Base-by-base conservation (phyloP, 2,888 invertebrate genomes). In the Lomographa bimaculata region DNA sequence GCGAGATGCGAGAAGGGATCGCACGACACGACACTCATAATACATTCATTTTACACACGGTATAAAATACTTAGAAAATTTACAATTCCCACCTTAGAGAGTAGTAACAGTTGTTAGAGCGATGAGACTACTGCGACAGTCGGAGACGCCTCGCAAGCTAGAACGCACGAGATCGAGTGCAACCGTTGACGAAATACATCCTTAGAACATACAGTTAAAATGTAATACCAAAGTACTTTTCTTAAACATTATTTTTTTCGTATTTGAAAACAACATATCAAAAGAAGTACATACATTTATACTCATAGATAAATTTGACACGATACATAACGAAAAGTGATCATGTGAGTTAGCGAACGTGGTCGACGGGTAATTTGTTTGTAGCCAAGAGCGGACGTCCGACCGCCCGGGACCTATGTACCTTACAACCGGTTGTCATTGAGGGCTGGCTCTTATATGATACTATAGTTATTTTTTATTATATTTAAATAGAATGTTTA, bases 61-160 rank as follows among this genome's bases (percentile, higher is more conserved):
- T 86, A 87, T 76, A 86, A 87, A 87, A 87, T 80, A 86, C 83
- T 77, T 86, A 85, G 85, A 87, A 86, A 87, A 87, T 85, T 79
- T 85, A 87, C 86, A 86, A 77, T 82, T 72, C 75, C 81, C 79
- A 74, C 74, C 73, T 75, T 65, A 71, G 61, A 70, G 71, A 73
- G 71, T 66, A 67, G 72, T 69, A n/a, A n/a, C n/a, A n/a, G n/a
- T n/a, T 64, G 74, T 64, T 57, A 67, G 66, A 64, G 60, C 65
- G 70, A 67, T 64, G 71, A 21, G 30, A 45, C 35, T 50, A 48
- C 48, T 46, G 37, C 30, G 26, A 33, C 40, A 36, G 46, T 34
- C 28, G 41, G 21, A 38, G 42, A 25, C 41, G 50, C 53, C 50
- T 28, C 30, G 32, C 45, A 37, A 45, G 54, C 55, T 24, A 43